Evolutionary conservation across 2,888 invertebrate species (phyloP), one percentile per base, ranked within the genome.

Genomic region (Sarcophaga rosellei): DNA sequence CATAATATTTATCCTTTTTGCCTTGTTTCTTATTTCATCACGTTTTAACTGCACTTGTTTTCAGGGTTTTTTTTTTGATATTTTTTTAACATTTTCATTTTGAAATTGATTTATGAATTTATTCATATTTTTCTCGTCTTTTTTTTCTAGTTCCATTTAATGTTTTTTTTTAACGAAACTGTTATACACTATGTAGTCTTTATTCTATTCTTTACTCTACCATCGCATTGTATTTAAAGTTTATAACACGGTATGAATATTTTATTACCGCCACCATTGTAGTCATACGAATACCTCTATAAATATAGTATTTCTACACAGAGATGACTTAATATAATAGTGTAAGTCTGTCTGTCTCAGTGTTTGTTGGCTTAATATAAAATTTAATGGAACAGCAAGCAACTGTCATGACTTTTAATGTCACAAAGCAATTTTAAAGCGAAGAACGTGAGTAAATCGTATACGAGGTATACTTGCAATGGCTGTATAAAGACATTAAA

Each of bases 71-170:
- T 61, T 61, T 17, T 15, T 17, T 17, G 1, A 45, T 59, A 65
- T 17, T 59, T 17, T 72, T 76, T 25, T 12, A 59, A 72, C 66
- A 68, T 35, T 66, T 81, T 76, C 72, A 35, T 35, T 35, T 35
- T 35, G 72, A 79, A 85, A 75, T 79, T 82, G 81, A 85, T 82
- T 87, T 84, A 82, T 85, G 65, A 35, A 81, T 63, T 57, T 81
- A 84, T 77, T 72, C 57, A 81, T 73, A 69, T 76, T 44, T 68
- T 66, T 53, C 53, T 12, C 10, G 47, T 79, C 25, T 69, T 73
- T 25, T 17, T 45, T 65, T 44, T 80, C 45, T 69, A 35, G 35
- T 35, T 2, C 35, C 35, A 35, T 35, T 35, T 35, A 35, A 35
- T 35, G 10, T 35, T 35, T 35, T 35, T 35, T 35, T 35, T 35